Conservation (phyloP, 2,113 vertebrate genomes). For the Oophaga pumilio region DNA sequence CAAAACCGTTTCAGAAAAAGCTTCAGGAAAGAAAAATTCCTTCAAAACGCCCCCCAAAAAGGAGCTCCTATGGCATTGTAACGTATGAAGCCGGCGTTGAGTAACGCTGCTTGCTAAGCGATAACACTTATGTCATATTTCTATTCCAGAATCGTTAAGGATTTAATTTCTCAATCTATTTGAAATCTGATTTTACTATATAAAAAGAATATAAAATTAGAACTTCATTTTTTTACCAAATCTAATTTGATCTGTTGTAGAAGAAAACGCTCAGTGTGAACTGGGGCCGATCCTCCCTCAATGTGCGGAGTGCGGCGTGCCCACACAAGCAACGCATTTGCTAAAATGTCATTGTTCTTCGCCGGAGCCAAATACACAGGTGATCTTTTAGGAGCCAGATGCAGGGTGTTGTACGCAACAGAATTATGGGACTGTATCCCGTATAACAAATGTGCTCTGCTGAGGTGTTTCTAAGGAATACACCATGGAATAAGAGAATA, state of each 20-base stretch:
- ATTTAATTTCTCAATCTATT: background rate
- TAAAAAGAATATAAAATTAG: background rate
- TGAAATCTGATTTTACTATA: background rate
- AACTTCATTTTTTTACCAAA: background rate
- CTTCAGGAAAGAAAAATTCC: too few relatives aligned
- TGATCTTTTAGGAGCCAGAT: background rate
- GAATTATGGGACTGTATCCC: background rate
- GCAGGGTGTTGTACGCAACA: background rate
- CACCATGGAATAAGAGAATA: background rate
- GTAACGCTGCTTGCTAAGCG: too few relatives aligned
- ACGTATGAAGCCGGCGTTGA: too few relatives aligned
- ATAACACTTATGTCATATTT: too few relatives aligned
- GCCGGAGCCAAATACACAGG: background rate
- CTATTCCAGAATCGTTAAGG: too few relatives aligned
- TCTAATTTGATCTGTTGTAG: too few relatives aligned
- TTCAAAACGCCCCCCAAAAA: too few relatives aligned
- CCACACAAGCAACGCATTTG: background rate
- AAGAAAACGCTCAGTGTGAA: background rate
- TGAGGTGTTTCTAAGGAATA: background rate
- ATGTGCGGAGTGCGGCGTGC: background rate
- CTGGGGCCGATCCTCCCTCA: background rate
- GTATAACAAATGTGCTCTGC: conserved; percentile 5
- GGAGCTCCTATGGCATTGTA: too few relatives aligned
- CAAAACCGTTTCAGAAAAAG: too few relatives aligned
- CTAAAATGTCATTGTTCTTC: background rate